These are phyloP conservation scores for Mallotus villosus DNA, from an alignment of 2,797 vertebrate genomes.

Conservation along the genomic window DNA sequence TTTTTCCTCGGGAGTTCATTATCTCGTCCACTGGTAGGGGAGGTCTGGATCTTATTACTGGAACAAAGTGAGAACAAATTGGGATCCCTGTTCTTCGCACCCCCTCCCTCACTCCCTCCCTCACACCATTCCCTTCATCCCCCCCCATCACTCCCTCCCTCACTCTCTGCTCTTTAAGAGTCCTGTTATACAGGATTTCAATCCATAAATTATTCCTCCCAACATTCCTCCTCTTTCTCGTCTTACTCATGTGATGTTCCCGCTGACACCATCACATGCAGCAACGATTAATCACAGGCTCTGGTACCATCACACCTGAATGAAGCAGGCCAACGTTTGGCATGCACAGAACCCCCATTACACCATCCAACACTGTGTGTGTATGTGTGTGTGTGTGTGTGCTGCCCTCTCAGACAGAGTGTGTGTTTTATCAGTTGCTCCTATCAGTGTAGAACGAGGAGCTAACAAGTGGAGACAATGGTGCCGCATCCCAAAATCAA, in stretches of 20 bases:
- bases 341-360: slow-evolving; percentile 48
- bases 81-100: slow-evolving; percentile 64
- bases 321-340: slow-evolving; percentile 63
- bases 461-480: slow-evolving; percentile 76
- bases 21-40: slow-evolving; percentile 72
- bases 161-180: slow-evolving; percentile 57
- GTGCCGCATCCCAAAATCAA: slow-evolving; percentile 75
- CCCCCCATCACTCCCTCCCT: slow-evolving; percentile 10
- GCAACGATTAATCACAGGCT: slow-evolving; percentile 66
- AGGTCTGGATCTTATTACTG: slow-evolving; percentile 79
- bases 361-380: slow-evolving; percentile 39
- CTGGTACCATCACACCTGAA: slow-evolving; percentile 67
- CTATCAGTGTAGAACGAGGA: slow-evolving; percentile 64
- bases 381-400: slow-evolving; percentile 21
- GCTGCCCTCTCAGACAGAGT: slow-evolving; percentile 30
- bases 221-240: slow-evolving; percentile 53
- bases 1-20: slow-evolving; percentile 78
- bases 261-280: slow-evolving; percentile 60
- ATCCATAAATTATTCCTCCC: slow-evolving; percentile 69
- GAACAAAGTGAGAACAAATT: slow-evolving; percentile 83
- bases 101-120: slow-evolving; percentile 36
- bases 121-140: slow-evolving; percentile 28
- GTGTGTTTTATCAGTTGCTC: slow-evolving; percentile 63
- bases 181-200: slow-evolving; percentile 57
- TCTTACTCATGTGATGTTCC: slow-evolving; percentile 50